phyloP scores from a whole-genome alignment of 2,888 invertebrate species.

The Elysia crispata region DNA sequence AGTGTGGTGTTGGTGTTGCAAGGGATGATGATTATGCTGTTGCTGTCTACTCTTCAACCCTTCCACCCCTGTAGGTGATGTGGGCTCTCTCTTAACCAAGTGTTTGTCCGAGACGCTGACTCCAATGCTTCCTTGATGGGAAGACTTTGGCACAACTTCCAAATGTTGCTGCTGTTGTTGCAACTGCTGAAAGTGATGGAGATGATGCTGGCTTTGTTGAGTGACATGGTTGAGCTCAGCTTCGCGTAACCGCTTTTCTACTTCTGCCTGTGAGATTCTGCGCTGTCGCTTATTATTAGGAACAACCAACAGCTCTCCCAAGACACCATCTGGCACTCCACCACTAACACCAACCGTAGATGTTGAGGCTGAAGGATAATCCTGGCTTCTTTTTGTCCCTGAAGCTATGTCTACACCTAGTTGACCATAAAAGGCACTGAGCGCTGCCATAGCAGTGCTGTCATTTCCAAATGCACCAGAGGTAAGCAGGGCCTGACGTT shows the following conservation, averaged over 20 bases:
- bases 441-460: slow-evolving; percentile 46
- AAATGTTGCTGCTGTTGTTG: slow-evolving; percentile 3
- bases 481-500: slow-evolving; percentile 50
- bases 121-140: slow-evolving; percentile 23
- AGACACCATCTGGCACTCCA: not conserved
- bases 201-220: slow-evolving; percentile 19
- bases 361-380: slow-evolving; percentile 28
- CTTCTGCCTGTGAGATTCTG: slow-evolving; percentile 48
- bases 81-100: slow-evolving; percentile 48
- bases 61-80: slow-evolving; percentile 36
- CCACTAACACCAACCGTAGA: not conserved
- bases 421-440: slow-evolving; percentile 49
- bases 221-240: slow-evolving; percentile 36
- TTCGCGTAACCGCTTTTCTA: slow-evolving; percentile 46
- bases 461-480: slow-evolving; percentile 50
- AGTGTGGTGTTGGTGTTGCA: not conserved
- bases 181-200: not conserved
- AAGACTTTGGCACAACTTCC: too few relatives aligned
- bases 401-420: slow-evolving; percentile 42
- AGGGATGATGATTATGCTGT: not conserved
- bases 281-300: slow-evolving; percentile 43
- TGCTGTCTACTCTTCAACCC: not conserved
- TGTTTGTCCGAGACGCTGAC: slow-evolving; percentile 36
- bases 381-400: slow-evolving; percentile 25
- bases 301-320: slow-evolving; percentile 31